Evolutionary conservation across 2,888 invertebrate genomes (phyloP), one percentile per base, ranked within the genome.

Genomic region (Dorcus parallelipipedus): DNA sequence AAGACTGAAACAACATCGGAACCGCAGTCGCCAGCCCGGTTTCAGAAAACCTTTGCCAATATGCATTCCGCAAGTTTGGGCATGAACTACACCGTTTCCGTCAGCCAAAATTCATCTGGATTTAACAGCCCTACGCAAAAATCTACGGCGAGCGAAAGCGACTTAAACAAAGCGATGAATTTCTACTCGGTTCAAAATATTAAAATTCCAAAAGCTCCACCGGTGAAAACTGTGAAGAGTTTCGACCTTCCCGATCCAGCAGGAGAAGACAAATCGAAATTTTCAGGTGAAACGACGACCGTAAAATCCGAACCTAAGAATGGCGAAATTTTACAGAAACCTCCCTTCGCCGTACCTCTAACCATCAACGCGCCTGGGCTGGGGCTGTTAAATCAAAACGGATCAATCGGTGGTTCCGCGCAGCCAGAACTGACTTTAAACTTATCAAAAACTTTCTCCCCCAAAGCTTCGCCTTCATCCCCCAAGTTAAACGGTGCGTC

Each of bases 11-110:
- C 54, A 2, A 49, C 41, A 20, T 54, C 52, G 5, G 55, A 60
- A 2, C 0, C 20, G 20, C 20, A 20, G 3, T 20, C 20, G 20
- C 20, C 20, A 48, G 52, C 63, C 54, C 10, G 65, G 40, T 60
- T 58, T 41, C 58, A 69, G 33, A 69, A 72, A 61, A 72, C 69
- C 6, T 55, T 66, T 10, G 60, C 69, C 6, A 75, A 69, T 52
- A 49, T 77, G 43, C 77, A 75, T 60, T 78, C 78, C 10, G 67
- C 73, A 39, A 73, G 72, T 61, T 59, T 78, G 6, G 77, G 77
- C 0, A 60, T 78, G 62, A 78, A 77, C 60, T 78, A 78, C 55
- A 75, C 76, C 0, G 76, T 78, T 8, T 78, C 78, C 1, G 64
- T 71, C 0, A 61, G 60, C 20, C 67, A 69, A 61, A 56, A 59